These are phyloP conservation scores for Phyllotis vaccarum DNA, from an alignment of 2,797 vertebrate species.

Conservation along the genomic window DNA sequence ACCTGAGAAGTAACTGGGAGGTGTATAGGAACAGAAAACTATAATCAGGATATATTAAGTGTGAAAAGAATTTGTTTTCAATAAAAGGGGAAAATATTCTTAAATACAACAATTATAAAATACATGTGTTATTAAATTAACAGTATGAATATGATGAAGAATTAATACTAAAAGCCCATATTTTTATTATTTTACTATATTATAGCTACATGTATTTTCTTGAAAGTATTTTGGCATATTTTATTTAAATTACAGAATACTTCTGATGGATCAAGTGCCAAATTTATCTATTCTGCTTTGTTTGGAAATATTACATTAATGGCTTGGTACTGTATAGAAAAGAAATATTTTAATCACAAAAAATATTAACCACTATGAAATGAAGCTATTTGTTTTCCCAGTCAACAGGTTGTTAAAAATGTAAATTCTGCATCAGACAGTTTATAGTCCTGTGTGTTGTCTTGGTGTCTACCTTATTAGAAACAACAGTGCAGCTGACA, in stretches of 20 bases:
- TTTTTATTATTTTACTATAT: not conserved
- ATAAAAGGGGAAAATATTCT: not conserved
- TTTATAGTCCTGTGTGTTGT: constrained; percentile 18
- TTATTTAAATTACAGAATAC: not conserved
- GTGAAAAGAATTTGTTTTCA: not conserved
- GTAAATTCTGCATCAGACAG: not conserved
- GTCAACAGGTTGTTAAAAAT: not conserved
- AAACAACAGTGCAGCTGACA: constrained; percentile 45
- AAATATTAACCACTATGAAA: constrained; percentile 15
- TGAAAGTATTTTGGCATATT: not conserved
- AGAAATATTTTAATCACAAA: not conserved
- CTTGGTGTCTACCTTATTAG: not conserved
- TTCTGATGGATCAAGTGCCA: not conserved
- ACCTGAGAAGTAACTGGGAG: not conserved
- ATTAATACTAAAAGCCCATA: not conserved
- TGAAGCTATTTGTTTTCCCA: not conserved
- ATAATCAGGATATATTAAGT: not conserved
- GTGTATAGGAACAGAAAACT: not conserved
- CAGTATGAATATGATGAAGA: not conserved
- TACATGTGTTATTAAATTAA: constrained; percentile 24
- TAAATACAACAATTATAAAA: not conserved
- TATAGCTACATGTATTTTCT: not conserved
- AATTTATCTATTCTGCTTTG: not conserved
- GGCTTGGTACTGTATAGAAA: not conserved
- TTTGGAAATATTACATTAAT: not conserved